A percentile compares a stretch with the other conserved stretches of the same genome.
These are phyloP conservation scores for Ectemnius cavifrons DNA, from an alignment of 2,888 invertebrate genomes.

Conservation along the genomic window DNA sequence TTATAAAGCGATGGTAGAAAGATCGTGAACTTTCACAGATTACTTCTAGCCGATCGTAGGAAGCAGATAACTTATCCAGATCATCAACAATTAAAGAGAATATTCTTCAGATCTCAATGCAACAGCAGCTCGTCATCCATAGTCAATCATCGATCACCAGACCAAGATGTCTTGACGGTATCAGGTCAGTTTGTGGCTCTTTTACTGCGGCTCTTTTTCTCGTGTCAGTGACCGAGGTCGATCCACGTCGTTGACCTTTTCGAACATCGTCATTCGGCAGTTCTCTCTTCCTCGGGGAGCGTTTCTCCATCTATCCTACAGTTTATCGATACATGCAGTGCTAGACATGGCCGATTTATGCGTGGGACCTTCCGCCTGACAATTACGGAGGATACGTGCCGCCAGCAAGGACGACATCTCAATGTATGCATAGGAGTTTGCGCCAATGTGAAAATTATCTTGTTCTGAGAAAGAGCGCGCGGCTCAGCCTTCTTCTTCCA, in stretches of 20 bases:
- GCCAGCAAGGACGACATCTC: conserved; percentile 11
- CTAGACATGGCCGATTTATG: conserved; percentile 21
- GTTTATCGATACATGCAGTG: conserved; percentile 18
- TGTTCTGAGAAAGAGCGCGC: too few relatives aligned
- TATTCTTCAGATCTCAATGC: not conserved
- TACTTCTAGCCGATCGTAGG: too few relatives aligned
- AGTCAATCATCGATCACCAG: not conserved
- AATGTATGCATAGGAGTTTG: not conserved
- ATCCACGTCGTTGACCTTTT: conserved; percentile 46
- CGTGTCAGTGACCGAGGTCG: conserved; percentile 36
- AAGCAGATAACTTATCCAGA: not conserved
- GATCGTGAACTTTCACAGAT: too few relatives aligned
- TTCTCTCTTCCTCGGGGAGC: too few relatives aligned
- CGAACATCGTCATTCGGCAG: conserved; percentile 29
- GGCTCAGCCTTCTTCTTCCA: too few relatives aligned
- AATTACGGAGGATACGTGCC: conserved; percentile 11
- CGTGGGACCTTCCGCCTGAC: conserved; percentile 14
- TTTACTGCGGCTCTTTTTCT: conserved; percentile 14
- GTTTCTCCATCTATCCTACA: not conserved
- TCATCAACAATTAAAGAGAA: not conserved
- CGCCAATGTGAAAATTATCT: not conserved
- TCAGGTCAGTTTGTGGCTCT: conserved; percentile 20
- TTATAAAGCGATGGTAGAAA: too few relatives aligned
- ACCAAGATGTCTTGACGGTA: conserved; percentile 7
- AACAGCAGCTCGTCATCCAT: not conserved